Evolutionary conservation across 2,797 vertebrate species (phyloP).

Genomic region (Manis javanica): DNA sequence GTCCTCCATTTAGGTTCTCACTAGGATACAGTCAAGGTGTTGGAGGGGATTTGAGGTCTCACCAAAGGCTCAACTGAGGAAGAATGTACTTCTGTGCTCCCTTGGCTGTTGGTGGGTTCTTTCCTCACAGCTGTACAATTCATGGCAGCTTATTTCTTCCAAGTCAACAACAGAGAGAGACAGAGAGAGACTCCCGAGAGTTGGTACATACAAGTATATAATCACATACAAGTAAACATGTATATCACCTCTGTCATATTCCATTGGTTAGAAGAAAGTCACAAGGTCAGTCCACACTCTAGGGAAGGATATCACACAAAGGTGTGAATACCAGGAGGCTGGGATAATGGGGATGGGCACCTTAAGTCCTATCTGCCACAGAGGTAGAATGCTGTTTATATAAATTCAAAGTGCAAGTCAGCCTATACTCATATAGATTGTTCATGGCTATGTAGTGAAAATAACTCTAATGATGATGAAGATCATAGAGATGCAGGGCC

Average conservation of each 20-base stretch:
- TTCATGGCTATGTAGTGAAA: background rate
- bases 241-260: background rate
- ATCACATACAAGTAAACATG: background rate
- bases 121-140: background rate
- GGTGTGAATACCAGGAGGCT: background rate
- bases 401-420: background rate
- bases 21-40: background rate
- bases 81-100: background rate
- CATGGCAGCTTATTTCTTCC: conserved; percentile 24
- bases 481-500: background rate
- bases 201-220: background rate
- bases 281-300: background rate
- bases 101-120: background rate
- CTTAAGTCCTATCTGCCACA: background rate
- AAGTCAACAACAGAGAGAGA: background rate
- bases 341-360: background rate
- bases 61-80: background rate
- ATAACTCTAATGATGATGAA: background rate
- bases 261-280: background rate
- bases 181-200: background rate
- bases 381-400: background rate
- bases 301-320: background rate
- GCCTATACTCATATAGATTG: background rate
- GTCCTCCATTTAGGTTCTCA: background rate
- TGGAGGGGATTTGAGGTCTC: background rate